Evolutionary conservation across 2,888 invertebrate genomes (phyloP).

Genomic region (Eristalis arbustorum): DNA sequence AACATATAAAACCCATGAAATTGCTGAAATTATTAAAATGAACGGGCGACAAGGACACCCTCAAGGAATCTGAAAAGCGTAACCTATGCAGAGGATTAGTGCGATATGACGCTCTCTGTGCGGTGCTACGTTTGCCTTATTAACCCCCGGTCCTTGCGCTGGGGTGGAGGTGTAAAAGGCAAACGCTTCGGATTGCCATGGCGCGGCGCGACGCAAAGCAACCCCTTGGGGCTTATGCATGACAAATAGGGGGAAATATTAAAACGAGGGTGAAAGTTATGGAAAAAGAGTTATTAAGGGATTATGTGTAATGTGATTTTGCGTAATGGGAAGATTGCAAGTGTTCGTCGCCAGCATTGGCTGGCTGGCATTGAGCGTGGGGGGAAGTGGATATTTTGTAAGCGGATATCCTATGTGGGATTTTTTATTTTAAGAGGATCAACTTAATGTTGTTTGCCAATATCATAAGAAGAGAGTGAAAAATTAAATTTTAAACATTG

Average conservation of each 20-base stretch:
- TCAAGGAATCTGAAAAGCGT: constrained; percentile 31
- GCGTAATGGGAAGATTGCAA: constrained; percentile 67
- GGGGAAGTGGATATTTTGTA: constrained; percentile 43
- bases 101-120: constrained; percentile 56
- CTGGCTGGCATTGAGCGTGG: neutral
- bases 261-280: constrained; percentile 69
- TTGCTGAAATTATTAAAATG: constrained; percentile 69
- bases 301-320: constrained; percentile 71
- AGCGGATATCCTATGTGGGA: constrained; percentile 53
- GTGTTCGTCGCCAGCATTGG: constrained; percentile 48
- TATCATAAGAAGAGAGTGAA: constrained; percentile 17
- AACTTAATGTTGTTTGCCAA: constrained; percentile 18
- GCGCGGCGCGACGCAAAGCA: constrained; percentile 35
- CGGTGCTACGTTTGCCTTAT: constrained; percentile 49
- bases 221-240: constrained; percentile 61
- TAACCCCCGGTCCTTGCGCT: constrained; percentile 41
- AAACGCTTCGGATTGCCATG: constrained; percentile 58
- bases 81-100: constrained; percentile 69
- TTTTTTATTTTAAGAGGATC: constrained; percentile 29
- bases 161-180: constrained; percentile 66
- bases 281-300: constrained; percentile 71
- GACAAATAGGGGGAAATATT: constrained; percentile 53
- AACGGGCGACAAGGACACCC: constrained; percentile 27
- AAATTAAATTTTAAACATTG: neutral
- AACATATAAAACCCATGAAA: constrained; percentile 69